Conservation (phyloP, 2,888 invertebrate genomes). For the Hetaerina titia region DNA sequence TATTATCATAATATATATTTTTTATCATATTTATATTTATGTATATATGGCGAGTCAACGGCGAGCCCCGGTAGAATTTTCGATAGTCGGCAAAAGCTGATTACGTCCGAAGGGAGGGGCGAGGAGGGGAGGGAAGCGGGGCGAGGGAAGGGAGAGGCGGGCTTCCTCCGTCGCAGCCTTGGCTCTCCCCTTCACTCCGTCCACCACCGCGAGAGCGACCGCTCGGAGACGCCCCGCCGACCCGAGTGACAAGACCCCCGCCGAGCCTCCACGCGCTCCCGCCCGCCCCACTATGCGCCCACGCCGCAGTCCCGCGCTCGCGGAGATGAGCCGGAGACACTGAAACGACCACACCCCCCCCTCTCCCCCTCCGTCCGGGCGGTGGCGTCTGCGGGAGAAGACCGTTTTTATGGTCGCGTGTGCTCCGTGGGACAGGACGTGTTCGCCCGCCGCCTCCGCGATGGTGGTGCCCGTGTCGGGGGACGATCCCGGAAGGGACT, state of each 20-base stretch:
- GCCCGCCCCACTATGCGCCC: not conserved
- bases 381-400: not conserved
- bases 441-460: not conserved
- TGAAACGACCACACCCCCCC: not conserved
- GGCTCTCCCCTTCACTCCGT: not conserved
- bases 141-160: not conserved
- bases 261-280: not conserved
- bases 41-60: not conserved
- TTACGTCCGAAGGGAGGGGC: not conserved
- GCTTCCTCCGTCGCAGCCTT: not conserved
- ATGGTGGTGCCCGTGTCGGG: constrained; percentile 51
- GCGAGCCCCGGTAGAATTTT: not conserved
- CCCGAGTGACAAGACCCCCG: not conserved
- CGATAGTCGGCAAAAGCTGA: not conserved
- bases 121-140: not conserved
- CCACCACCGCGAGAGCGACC: not conserved
- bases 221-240: not conserved
- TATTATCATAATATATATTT: too few species aligned
- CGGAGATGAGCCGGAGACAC: not conserved
- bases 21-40: too few species aligned
- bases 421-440: not conserved
- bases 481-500: not conserved
- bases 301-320: not conserved
- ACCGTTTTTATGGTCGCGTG: not conserved
- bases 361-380: not conserved